phyloP scores from a whole-genome alignment of 1,140 invertebrate species.

The Nephotettix cincticeps region DNA sequence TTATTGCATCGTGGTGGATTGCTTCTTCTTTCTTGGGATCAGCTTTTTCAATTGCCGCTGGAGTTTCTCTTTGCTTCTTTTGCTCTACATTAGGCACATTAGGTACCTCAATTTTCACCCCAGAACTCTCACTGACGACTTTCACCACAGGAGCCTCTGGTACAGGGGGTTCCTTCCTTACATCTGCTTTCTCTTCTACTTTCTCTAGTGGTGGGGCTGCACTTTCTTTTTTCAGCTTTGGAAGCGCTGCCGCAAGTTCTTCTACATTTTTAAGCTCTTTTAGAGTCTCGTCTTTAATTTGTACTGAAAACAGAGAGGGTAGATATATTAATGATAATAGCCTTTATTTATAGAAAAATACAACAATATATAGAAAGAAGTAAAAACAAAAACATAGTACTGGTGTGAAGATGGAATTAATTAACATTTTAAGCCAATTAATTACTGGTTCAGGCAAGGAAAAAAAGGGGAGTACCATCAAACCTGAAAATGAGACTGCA shows the following conservation, averaged over 20 bases:
- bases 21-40: conserved; percentile 39
- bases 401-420: no score
- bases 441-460: no score
- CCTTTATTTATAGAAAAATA: no score
- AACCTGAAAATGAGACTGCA: no score
- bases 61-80: background rate
- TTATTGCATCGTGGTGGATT: conserved; percentile 50
- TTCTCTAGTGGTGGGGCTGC: background rate
- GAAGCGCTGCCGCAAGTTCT: conserved; percentile 19
- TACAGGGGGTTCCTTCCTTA: conserved; percentile 54
- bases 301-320: conserved; percentile 22
- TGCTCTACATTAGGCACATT: background rate
- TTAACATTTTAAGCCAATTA: no score
- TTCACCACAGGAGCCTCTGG: conserved; percentile 49
- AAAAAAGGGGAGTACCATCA: no score
- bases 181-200: conserved; percentile 34
- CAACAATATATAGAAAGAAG: no score
- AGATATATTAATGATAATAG: background rate
- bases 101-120: background rate
- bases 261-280: conserved; percentile 29
- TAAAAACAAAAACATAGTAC: no score
- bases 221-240: conserved; percentile 25
- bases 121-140: conserved; percentile 19
- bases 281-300: conserved; percentile 28
- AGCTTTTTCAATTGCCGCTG: conserved; percentile 12